phyloP scores from a whole-genome alignment of 2,113 vertebrate species.

The Carlito syrichta region DNA sequence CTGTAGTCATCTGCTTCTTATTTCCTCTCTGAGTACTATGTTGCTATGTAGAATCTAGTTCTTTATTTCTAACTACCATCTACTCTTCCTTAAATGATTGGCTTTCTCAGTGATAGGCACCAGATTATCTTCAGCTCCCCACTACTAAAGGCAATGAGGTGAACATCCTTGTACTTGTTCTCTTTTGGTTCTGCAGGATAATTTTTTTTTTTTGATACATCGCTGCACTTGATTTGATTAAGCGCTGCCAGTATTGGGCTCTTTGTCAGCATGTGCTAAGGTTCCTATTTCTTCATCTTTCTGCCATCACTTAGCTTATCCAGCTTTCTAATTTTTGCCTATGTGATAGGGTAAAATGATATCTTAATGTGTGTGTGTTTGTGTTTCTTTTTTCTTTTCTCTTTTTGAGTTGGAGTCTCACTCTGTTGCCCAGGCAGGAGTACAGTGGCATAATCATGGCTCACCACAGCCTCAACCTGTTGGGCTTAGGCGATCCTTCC shows the following conservation, averaged over 20 bases:
- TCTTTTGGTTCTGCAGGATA: background rate
- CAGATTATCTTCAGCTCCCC: background rate
- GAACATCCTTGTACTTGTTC: background rate
- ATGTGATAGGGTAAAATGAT: background rate
- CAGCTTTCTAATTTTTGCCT: constrained; percentile 5
- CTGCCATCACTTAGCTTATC: constrained; percentile 11
- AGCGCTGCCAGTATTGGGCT: background rate
- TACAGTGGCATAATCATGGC: no score
- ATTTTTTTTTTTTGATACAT: background rate
- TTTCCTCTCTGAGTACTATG: background rate
- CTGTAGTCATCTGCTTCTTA: background rate
- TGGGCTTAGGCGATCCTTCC: no score
- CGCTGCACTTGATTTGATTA: background rate
- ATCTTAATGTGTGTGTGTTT: no score
- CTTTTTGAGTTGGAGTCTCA: no score
- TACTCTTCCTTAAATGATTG: background rate
- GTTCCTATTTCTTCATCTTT: background rate
- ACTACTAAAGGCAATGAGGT: background rate
- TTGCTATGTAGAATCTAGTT: background rate
- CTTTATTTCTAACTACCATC: background rate
- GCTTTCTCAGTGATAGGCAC: background rate
- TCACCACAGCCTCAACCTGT: no score
- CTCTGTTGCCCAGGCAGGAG: no score
- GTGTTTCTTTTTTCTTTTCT: no score
- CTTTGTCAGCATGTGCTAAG: background rate